These are phyloP conservation scores for Pachypsylla venusta DNA, from an alignment of 1,140 invertebrate genomes.

Conservation along the genomic window DNA sequence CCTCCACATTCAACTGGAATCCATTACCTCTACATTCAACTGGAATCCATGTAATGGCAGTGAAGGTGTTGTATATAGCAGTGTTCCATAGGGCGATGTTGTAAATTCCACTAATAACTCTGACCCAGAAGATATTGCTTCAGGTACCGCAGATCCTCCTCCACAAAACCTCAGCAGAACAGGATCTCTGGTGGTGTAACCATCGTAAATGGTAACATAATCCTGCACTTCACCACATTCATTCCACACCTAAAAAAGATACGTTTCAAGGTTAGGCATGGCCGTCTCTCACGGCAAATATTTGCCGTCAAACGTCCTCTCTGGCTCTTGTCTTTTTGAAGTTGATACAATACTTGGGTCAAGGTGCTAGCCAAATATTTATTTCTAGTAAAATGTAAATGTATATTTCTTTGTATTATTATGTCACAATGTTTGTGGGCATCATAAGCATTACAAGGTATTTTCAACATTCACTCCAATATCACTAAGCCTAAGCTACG, in stretches of 20 bases:
- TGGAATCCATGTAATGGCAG: conserved; percentile 73
- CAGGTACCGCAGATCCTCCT: conserved; percentile 62
- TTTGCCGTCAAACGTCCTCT: no score
- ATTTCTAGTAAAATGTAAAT: no score
- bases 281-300: background rate
- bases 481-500: no score
- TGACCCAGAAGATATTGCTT: conserved; percentile 64
- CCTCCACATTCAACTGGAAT: background rate
- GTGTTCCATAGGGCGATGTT: conserved; percentile 76
- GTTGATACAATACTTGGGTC: no score
- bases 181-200: conserved; percentile 73
- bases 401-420: no score
- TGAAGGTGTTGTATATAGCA: conserved; percentile 57
- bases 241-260: conserved; percentile 44
- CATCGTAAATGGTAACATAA: conserved; percentile 79
- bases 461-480: no score
- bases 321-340: no score
- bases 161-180: conserved; percentile 80
- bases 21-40: conserved; percentile 66
- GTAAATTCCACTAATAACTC: conserved; percentile 77
- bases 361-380: no score
- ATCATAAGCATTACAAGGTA: no score
- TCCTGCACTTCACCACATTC: conserved; percentile 74
- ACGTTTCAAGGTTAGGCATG: background rate
- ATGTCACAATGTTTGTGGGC: no score